These are phyloP conservation scores for Aporophyla nigra DNA, from an alignment of 2,888 invertebrate genomes.

Conservation along the genomic window DNA sequence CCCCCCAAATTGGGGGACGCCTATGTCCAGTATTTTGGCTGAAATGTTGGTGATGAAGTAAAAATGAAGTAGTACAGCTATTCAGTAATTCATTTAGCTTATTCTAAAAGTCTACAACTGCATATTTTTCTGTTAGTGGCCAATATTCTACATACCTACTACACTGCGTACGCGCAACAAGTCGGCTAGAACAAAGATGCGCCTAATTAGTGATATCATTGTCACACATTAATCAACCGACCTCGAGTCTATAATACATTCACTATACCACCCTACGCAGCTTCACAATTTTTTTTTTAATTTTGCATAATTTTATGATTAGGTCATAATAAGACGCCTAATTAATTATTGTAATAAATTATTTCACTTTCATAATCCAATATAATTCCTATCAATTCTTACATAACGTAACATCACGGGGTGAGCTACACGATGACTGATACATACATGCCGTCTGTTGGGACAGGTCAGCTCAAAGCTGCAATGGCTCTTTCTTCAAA, in stretches of 20 bases:
- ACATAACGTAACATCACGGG: background rate
- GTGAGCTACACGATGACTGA: too few relatives aligned
- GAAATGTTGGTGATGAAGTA: too few relatives aligned
- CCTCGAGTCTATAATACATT: slow-evolving; percentile 48
- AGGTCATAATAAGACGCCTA: slow-evolving; percentile 11
- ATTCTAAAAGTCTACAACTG: background rate
- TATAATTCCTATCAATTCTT: background rate
- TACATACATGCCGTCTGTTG: too few relatives aligned
- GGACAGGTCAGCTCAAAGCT: too few relatives aligned
- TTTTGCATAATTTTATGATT: slow-evolving; percentile 12
- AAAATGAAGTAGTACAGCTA: background rate
- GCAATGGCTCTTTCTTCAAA: too few relatives aligned
- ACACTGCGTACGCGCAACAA: slow-evolving; percentile 44
- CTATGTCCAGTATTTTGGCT: too few relatives aligned
- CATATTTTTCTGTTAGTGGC: slow-evolving; percentile 2
- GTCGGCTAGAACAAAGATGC: slow-evolving; percentile 76
- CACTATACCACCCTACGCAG: slow-evolving; percentile 54
- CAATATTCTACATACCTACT: slow-evolving; percentile 38
- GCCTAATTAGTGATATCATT: slow-evolving; percentile 71
- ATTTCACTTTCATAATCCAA: slow-evolving; percentile 36
- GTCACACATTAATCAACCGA: slow-evolving; percentile 71
- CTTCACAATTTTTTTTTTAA: slow-evolving; percentile 1
- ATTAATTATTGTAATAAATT: slow-evolving; percentile 41
- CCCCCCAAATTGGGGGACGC: too few relatives aligned
- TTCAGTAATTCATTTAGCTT: background rate